Base-by-base conservation (phyloP, 1,140 invertebrate genomes). In the Sitobion miscanthi region DNA sequence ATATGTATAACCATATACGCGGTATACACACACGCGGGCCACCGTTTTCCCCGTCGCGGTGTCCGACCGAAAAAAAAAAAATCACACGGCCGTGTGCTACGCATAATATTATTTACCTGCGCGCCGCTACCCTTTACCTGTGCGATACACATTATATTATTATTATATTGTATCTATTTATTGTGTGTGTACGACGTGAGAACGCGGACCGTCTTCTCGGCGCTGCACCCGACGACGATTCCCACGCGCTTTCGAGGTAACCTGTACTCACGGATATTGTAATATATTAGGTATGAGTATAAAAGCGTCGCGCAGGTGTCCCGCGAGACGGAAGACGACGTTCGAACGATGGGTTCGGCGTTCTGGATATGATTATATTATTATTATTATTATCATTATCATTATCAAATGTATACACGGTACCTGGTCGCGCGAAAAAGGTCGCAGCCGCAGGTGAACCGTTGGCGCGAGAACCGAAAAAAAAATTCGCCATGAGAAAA, bases 121-220 rank as follows among this genome's bases (percentile, higher is more conserved):
- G 8, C 9, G 42, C 23, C 9, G 42, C 23, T 88, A 88, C 86
- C 86, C 86, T 88, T 88, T 49, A 35, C 47, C 47, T 87, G 45
- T 30, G 45, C 86, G 86, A 35, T 88, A 88, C 47, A n/a, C 17
- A 52, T 88, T 85, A 42, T 85, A 85, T 85, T 85, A 85, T 83
- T 88, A 54, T 88, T 88, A 88, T 54, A 47, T 30, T 45, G 23
- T 30, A 47, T 47, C 42, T 42, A 47, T 25, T 42, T 85, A 52
- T 88, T 88, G 30, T 88, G 11, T 25, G 47, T 49, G 30, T 17
- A 5, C 47, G 47, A 89, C 87, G 87, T 89, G 87, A 89, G 87
- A 89, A 88, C 52, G 54, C 47, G 0, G 52, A n/a, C 49, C 86
- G 8, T 88, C 86, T 49, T 87, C 45, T n/a, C 85, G 9, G 85